Evolutionary conservation across 2,797 vertebrate genomes (phyloP).

Genomic region (Perodicticus potto): DNA sequence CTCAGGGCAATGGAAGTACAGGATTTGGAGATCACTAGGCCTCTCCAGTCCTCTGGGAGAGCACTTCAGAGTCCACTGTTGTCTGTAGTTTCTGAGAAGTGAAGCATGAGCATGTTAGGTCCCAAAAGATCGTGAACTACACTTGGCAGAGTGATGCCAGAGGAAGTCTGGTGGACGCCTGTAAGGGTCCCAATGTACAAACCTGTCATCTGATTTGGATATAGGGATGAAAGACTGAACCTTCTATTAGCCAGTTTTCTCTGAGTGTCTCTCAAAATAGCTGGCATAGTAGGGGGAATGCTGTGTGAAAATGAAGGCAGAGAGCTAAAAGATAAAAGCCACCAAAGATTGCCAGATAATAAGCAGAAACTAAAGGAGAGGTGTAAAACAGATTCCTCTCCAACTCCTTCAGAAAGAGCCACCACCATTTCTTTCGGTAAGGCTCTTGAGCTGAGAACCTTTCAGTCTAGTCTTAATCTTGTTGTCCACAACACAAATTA

Average conservation of each 20-base stretch:
- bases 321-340: background rate
- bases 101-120: background rate
- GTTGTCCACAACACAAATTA: background rate
- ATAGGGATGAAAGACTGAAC: background rate
- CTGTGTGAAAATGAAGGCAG: background rate
- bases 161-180: background rate
- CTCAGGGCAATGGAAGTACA: background rate
- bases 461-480: background rate
- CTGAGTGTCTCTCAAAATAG: background rate
- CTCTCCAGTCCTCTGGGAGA: background rate
- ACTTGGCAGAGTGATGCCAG: background rate
- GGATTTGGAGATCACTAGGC: rapidly evolving
- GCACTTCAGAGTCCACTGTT: background rate
- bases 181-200: background rate
- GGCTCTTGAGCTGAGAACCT: background rate
- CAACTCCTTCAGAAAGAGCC: background rate
- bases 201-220: background rate
- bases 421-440: background rate
- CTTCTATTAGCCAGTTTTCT: background rate
- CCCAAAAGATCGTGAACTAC: background rate
- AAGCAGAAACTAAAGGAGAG: background rate
- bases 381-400: background rate
- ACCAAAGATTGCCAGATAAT: background rate
- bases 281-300: background rate
- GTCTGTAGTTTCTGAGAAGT: too few relatives aligned